Evolutionary conservation across 2,797 vertebrate genomes (phyloP).

Genomic region (Eospalax fontanierii): DNA sequence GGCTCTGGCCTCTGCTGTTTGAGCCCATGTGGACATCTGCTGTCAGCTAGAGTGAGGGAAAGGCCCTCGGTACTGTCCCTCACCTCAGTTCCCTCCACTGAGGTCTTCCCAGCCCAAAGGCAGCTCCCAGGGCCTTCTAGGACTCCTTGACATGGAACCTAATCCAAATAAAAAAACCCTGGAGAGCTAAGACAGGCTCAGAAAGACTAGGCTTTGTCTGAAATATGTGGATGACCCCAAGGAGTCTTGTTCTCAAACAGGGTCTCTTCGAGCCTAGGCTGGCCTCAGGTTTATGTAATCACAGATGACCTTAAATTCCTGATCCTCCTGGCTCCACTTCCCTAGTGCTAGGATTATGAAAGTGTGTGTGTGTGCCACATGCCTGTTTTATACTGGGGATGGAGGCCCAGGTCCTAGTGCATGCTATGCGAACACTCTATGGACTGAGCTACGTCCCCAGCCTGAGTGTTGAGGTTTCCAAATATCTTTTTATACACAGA

Average conservation of each 20-base stretch:
- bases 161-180: not conserved
- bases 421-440: not conserved
- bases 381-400: not conserved
- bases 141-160: not conserved
- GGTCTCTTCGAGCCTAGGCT: too few species aligned
- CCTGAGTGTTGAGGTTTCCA: not conserved
- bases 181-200: not conserved
- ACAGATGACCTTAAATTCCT: not conserved
- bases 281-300: not conserved
- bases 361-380: not conserved
- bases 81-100: not conserved
- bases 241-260: not conserved
- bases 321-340: not conserved
- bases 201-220: not conserved
- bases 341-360: too few species aligned
- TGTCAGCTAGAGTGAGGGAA: not conserved
- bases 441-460: not conserved
- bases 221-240: too few species aligned
- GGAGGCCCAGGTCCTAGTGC: not conserved
- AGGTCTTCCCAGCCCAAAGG: not conserved
- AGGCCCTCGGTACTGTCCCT: not conserved
- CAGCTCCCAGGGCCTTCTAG: not conserved
- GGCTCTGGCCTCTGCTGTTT: not conserved
- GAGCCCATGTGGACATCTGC: rapidly evolving
- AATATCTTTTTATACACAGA: not conserved